Base-by-base conservation (phyloP, 2,888 invertebrate genomes). In the Aquatica leii region DNA sequence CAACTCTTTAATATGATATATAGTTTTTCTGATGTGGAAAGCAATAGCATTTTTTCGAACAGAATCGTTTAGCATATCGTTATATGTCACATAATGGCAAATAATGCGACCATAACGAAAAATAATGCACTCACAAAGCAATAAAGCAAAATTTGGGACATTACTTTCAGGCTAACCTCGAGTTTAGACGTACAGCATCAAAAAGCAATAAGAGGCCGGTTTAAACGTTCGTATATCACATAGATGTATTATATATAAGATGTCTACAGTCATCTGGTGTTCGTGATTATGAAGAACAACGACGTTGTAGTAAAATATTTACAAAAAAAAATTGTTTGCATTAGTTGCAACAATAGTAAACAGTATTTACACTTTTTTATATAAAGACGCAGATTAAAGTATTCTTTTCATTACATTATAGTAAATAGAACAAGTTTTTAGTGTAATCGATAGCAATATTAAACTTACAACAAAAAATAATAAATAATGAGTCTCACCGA, bases 121-220 rank as follows among this genome's bases (percentile, higher is more conserved):
- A 68, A 66, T 67, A 67, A 66, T 63, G 64, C 70, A 71, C 68
- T 69, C 67, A 69, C 66, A 70, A 73, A 69, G 70, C 69, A 71
- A 71, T 73, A 71, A 71, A 71, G 70, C 65, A 70, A 73, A 71
- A 68, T 70, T 71, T 69, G 64, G 68, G 66, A 68, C 71, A 71
- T 72, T 72, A 71, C 72, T 70, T 70, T 67, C 71, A 71, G 72
- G 57, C 65, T 61, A 65, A 61, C 69, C 68, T 66, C 69, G 60
- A 63, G 65, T 67, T 58, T 58, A 53, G 49, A 55, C 65, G 63
- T 65, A 70, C 70, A 69, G 66, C 73, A 73, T 73, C 73, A 73
- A 73, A 73, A 71, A 71, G 73, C 71, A 71, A 73, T 73, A 73
- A 24, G 69, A 69, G 69, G 70, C 69, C 62, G 69, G 70, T 71